Evolutionary conservation across 2,888 invertebrate genomes (phyloP).

Genomic region (Capitulum mitella): DNA sequence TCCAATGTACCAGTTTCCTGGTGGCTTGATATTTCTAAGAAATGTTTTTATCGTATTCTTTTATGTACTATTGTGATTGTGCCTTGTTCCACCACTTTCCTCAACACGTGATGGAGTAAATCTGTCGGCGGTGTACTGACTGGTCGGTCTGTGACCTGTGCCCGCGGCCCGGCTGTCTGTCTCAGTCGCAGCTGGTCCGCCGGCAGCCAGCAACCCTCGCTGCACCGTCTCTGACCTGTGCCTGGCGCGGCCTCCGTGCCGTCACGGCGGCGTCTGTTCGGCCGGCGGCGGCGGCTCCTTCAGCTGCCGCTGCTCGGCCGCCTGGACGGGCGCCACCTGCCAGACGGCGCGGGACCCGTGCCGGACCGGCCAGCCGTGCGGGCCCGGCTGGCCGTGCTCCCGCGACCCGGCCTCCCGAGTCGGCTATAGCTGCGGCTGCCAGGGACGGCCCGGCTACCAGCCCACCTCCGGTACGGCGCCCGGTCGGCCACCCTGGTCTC

Average conservation of each 20-base stretch:
- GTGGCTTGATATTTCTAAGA: too few relatives aligned
- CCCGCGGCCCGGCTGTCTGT: neutral
- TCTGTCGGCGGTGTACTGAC: neutral
- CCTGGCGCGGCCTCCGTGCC: neutral
- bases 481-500: too few relatives aligned
- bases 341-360: neutral
- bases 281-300: neutral
- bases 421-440: constrained; percentile 3
- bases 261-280: neutral
- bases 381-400: neutral
- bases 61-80: too few relatives aligned
- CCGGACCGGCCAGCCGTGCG: neutral
- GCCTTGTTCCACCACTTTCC: too few relatives aligned
- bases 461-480: neutral
- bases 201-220: neutral
- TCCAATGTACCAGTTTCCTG: too few relatives aligned
- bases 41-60: too few relatives aligned
- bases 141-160: neutral
- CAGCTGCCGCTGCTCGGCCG: neutral
- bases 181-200: neutral
- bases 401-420: neutral
- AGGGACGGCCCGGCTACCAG: neutral
- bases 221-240: neutral
- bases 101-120: too few relatives aligned
- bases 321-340: neutral